phyloP scores from a whole-genome alignment of 2,113 vertebrate species.

The Sphaerodactylus townsendi region DNA sequence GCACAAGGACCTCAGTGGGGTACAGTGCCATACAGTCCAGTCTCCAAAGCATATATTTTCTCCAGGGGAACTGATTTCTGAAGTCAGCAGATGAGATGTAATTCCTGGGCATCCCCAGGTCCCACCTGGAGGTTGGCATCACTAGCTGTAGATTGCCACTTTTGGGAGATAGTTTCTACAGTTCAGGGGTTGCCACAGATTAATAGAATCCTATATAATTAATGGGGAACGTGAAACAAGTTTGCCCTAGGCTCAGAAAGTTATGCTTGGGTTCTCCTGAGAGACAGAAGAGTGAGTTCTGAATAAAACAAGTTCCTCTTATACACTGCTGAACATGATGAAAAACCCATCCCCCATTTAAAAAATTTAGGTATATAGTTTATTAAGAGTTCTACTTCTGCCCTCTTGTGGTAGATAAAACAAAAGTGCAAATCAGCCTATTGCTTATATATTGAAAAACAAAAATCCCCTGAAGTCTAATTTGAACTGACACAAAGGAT shows the following conservation, averaged over 20 bases:
- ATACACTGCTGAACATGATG: constrained; percentile 6
- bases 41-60: too few species aligned
- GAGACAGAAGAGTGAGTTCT: not conserved
- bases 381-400: constrained; percentile 43
- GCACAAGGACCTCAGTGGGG: too few species aligned
- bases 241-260: too few species aligned
- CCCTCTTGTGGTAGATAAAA: constrained; percentile 62
- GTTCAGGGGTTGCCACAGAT: too few species aligned
- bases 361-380: not conserved
- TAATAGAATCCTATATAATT: too few species aligned
- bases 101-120: too few species aligned
- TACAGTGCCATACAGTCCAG: too few species aligned
- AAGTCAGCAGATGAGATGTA: too few species aligned
- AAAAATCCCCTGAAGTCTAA: not conserved
- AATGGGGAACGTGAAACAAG: too few species aligned
- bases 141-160: not conserved
- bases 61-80: too few species aligned
- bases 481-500: not conserved
- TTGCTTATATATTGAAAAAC: not conserved
- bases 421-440: not conserved
- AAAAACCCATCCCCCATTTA: constrained; percentile 15
- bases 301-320: not conserved
- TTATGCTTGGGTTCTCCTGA: not conserved
- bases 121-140: too few species aligned
- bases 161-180: not conserved